Base-by-base conservation (phyloP, 2,113 vertebrate genomes). In the Pterophyllum scalare region DNA sequence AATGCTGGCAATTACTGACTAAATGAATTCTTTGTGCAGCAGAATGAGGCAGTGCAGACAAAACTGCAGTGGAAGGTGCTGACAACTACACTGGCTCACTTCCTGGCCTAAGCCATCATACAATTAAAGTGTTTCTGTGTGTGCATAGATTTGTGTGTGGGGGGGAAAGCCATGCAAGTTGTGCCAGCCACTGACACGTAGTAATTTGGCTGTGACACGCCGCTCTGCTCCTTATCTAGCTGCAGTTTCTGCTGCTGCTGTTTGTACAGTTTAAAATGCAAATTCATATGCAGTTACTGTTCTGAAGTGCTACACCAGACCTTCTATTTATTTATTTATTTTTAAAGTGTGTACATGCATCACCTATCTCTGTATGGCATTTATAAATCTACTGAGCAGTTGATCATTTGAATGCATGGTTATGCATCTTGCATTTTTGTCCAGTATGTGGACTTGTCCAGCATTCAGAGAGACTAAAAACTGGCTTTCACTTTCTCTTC, bases 171-270 rank as follows among this genome's bases (percentile, higher is more conserved):
- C 24, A 31, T 40, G 17, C 22, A 72, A 78, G 75, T 54, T 11
- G n/a, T 82, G 75, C 46, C 83, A 78, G 43, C 59, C 33, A 33
- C 61, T 88, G 80, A 84, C 82, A 84, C 82, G 5, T 77, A 31
- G 80, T 83, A 58, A 89, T 93, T 76, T 89, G 58, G 38, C 40
- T 77, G 62, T 81, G 65, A 77, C 9, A 28, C 24, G 79, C 26
- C 57, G 58, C 59, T 82, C 43, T 75, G 75, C 80, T 78, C 64
- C 74, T 79, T 24, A 70, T 67, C 75, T 81, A 57, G 81, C 82
- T 80, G 64, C 58, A 56, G 59, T 86, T 92, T 83, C 83, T 84
- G 80, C 75, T 82, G 76, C 80, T 87, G 75, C 83, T 87, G 77
- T 84, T 91, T 67, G 79, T 76, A 28, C 78, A 57, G 20, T 84